Base-by-base conservation (phyloP, 2,888 invertebrate genomes). In the Epistrophe grossulariae region DNA sequence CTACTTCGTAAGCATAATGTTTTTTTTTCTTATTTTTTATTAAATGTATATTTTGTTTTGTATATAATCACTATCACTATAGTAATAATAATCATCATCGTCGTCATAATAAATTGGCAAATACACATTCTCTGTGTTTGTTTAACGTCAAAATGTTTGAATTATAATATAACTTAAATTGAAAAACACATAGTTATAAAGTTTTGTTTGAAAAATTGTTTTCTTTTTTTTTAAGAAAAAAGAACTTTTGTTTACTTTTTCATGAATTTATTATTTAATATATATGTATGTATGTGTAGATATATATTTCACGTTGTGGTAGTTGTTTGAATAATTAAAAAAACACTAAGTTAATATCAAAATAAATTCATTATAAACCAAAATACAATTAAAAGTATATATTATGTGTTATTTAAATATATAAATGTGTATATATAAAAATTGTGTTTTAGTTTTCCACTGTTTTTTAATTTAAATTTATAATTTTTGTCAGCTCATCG, bases 381-480 rank as follows among this genome's bases (percentile, higher is more conserved):
- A 77, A 77, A 84, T 72, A 72, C 76, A 50, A 62, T 72, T 84
- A 77, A 81, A 81, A 78, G 52, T 73, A 78, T 81, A 81, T 80
- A 24, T 24, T 62, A 55, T 55, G 38, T 62, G 40, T 91, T 95
- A 96, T 91, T n/a, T 19, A 95, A 91, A 88, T 74, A 82, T 73
- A 70, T 79, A 57, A 48, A 59, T 74, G 48, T 74, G 28, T 28
- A 52, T 52, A 35, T 45, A 38, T 70, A 55, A 78, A 81, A 78
- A 73, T 52, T 35, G 35, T 55, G 43, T 64, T 79, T 60, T 72
- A 57, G 19, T 57, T 55, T 70, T 64, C 6, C 4, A n/a, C 40
- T 62, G 24, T 68, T 62, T 52, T 17, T 43, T 43, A n/a, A 15
- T 68, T 78, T 59, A 57, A 15, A 38, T 70, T 64, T 64, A 57